Conservation (phyloP, 2,888 invertebrate species). For the Pterostichus madidus region DNA sequence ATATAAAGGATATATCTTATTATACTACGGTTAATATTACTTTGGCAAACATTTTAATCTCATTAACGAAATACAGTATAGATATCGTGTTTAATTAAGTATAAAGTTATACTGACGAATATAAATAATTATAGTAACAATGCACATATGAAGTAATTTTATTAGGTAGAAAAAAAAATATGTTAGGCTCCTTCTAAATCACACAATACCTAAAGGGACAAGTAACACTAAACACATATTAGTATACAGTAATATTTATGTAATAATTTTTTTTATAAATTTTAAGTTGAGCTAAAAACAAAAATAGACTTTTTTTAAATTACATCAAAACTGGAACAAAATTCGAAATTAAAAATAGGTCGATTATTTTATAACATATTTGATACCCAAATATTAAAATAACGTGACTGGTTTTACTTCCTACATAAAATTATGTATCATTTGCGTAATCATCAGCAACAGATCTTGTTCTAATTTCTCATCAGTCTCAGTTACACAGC, state of each 20-base stretch:
- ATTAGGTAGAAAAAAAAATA: neutral
- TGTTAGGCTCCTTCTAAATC: neutral
- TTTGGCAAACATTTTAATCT: slow-evolving; percentile 3
- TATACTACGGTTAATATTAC: neutral
- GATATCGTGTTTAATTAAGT: neutral
- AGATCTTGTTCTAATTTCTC: no score
- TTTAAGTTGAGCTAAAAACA: no score
- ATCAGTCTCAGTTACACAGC: slow-evolving; percentile 54
- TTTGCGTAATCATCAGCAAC: no score
- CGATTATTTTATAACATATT: no score
- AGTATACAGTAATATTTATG: no score
- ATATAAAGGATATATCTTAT: slow-evolving; percentile 22
- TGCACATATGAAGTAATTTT: neutral
- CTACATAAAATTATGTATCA: no score
- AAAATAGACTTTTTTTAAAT: no score
- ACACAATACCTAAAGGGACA: neutral
- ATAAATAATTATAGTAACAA: neutral
- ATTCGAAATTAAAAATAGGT: no score
- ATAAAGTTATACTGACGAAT: slow-evolving; percentile 4
- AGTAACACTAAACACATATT: neutral
- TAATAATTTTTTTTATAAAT: no score
- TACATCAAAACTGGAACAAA: no score
- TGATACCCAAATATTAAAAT: no score
- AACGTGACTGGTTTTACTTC: no score
- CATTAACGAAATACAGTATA: neutral